Conservation (phyloP, 2,888 invertebrate genomes). For the Serripes groenlandicus region DNA sequence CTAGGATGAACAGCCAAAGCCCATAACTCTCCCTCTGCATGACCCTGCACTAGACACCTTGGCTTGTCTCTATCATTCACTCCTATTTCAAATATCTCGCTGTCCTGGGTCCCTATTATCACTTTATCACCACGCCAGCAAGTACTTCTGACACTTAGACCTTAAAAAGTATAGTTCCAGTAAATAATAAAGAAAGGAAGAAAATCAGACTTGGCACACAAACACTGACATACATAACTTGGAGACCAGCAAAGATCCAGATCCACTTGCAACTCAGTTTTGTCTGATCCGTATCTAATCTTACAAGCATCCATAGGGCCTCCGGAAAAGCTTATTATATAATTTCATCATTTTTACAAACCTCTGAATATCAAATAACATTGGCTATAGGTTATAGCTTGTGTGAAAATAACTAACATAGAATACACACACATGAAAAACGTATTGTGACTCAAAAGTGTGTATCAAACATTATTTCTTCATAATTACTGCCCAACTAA, state of each 20-base stretch:
- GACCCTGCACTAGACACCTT: slow-evolving; percentile 84
- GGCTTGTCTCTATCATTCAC: slow-evolving; percentile 81
- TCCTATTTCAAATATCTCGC: slow-evolving; percentile 85
- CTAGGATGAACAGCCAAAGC: slow-evolving; percentile 85
- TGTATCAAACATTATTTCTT: too few species aligned
- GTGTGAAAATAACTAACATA: too few species aligned
- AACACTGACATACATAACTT: too few species aligned
- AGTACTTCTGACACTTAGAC: slow-evolving; percentile 84
- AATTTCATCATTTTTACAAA: too few species aligned
- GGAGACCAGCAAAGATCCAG: too few species aligned
- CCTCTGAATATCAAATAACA: too few species aligned
- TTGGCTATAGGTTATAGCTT: not conserved
- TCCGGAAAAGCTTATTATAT: too few species aligned
- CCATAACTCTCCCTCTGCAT: slow-evolving; percentile 86
- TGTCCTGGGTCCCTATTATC: slow-evolving; percentile 85
- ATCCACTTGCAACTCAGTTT: too few species aligned
- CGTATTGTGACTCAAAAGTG: not conserved
- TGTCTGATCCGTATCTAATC: too few species aligned
- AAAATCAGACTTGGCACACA: too few species aligned
- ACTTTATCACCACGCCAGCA: slow-evolving; percentile 84
- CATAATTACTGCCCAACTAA: slow-evolving; percentile 42
- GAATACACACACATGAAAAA: not conserved
- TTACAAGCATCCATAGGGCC: too few species aligned
- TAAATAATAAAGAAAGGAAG: not conserved
- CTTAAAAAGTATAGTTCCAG: slow-evolving; percentile 64